Evolutionary conservation across 2,797 vertebrate species (phyloP), one percentile per base, ranked within the genome.

Genomic region (Erithacus rubecula): DNA sequence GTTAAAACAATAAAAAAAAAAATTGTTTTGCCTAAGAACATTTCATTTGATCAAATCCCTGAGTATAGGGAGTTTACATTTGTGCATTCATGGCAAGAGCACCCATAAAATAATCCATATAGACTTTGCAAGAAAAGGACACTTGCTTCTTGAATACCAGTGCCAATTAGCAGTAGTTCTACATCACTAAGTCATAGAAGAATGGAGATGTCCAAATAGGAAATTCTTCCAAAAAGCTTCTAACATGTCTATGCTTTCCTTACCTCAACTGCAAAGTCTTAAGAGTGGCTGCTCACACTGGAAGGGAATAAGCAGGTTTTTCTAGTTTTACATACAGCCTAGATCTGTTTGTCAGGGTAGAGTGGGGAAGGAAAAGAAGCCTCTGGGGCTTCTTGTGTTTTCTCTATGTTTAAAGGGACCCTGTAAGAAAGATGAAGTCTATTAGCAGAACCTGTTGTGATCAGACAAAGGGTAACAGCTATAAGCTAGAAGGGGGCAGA

Each of bases 321-420:
- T 51, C 19, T 59, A 0, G 32, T 23, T 55, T 67, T 47, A 9
- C 6, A 6, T 29, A 11, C 20, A 78, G 12, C 36, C 21, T 26
- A 29, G 30, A 5, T 6, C 15, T 79, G 8, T 58, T 22, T 53
- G 4, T 20, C 16, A 10, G 15, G 13, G 26, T 13, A 41, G 6
- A 32, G 3, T 2, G 5, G 6, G 49, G 5, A 7, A 44, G 58
- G 32, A 37, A 39, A 6, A 70, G 12, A 32, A 63, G 6, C 23
- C 10, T 56, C 27, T 2, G 3, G 9, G 12, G 4, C 5, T 53
- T 30, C 6, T 3, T 49, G 13, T 43, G 12, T 11, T 2, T 7
- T 77, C 72, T 72, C 1, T 0, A 6, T 39, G 13, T 46, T 53
- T 20, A 34, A 29, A 60, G 16, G 7, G 6, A 3, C 3, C 12